Conservation (phyloP, 1,140 invertebrate genomes). For the Carposina sasakii region DNA sequence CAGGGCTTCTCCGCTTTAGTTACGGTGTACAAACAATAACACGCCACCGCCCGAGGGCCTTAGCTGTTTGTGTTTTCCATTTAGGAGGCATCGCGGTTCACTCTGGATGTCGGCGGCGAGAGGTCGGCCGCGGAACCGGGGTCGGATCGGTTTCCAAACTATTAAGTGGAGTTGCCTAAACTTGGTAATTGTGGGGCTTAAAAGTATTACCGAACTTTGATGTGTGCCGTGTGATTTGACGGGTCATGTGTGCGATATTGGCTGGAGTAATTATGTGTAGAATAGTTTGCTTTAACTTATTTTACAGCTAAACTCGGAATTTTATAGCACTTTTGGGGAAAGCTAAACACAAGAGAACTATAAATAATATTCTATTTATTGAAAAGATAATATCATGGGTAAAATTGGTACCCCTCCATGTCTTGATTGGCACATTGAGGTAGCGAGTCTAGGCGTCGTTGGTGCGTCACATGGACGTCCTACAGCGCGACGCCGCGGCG, state of each 20-base stretch:
- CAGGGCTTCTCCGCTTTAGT: slow-evolving; percentile 33
- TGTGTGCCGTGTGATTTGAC: no score
- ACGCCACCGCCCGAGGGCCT: slow-evolving; percentile 39
- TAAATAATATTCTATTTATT: no score
- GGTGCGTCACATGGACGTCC: slow-evolving; percentile 41
- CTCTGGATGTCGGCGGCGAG: no score
- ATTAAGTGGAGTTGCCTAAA: neutral
- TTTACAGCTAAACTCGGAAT: no score
- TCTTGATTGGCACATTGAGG: neutral
- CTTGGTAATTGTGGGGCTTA: neutral
- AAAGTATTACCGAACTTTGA: slow-evolving; percentile 1
- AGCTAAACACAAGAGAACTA: no score
- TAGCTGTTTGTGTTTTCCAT: slow-evolving; percentile 58
- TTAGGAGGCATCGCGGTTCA: slow-evolving; percentile 41
- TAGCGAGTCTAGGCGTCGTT: slow-evolving; percentile 2
- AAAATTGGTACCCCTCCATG: no score
- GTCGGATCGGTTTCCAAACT: neutral
- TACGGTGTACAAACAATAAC: slow-evolving; percentile 63
- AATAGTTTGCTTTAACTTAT: no score
- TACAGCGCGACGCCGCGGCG: slow-evolving; percentile 48
- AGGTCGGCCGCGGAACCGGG: slow-evolving; percentile 1
- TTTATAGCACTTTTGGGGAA: no score
- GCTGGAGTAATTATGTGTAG: no score
- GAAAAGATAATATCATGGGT: no score
- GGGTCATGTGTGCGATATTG: no score